Evolutionary conservation across 2,113 vertebrate species (phyloP).

Genomic region (Tachysurus vachellii): DNA sequence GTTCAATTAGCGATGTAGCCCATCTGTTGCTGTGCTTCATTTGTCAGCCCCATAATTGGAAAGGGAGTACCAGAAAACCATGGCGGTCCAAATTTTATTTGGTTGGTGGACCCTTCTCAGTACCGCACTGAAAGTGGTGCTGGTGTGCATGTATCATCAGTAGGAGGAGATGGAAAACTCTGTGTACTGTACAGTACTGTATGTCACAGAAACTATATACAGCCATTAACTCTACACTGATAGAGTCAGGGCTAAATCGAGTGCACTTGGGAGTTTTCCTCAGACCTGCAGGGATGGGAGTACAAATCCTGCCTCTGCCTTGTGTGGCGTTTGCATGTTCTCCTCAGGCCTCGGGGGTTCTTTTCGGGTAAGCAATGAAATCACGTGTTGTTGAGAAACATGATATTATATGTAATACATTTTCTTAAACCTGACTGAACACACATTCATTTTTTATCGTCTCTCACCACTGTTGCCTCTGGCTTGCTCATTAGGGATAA

Average conservation of each 20-base stretch:
- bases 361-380: too few species aligned
- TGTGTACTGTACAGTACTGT: background rate
- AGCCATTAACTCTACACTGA: background rate
- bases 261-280: too few species aligned
- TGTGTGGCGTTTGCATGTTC: too few species aligned
- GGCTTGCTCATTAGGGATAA: too few species aligned
- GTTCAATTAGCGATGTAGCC: slow-evolving; percentile 27
- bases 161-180: background rate
- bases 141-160: background rate
- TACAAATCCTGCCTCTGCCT: too few species aligned
- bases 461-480: too few species aligned
- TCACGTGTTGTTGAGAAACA: too few species aligned
- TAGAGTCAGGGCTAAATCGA: background rate
- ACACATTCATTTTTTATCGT: too few species aligned
- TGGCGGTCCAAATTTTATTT: background rate
- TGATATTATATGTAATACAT: too few species aligned
- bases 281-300: too few species aligned
- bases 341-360: too few species aligned
- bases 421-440: too few species aligned
- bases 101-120: background rate
- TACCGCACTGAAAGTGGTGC: background rate
- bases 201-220: background rate
- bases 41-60: slow-evolving; percentile 9
- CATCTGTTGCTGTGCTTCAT: slow-evolving; percentile 26
- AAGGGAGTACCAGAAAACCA: background rate